These are phyloP conservation scores for Coracias cyanogaster DNA, from an alignment of 2,797 vertebrate genomes.

Conservation along the genomic window DNA sequence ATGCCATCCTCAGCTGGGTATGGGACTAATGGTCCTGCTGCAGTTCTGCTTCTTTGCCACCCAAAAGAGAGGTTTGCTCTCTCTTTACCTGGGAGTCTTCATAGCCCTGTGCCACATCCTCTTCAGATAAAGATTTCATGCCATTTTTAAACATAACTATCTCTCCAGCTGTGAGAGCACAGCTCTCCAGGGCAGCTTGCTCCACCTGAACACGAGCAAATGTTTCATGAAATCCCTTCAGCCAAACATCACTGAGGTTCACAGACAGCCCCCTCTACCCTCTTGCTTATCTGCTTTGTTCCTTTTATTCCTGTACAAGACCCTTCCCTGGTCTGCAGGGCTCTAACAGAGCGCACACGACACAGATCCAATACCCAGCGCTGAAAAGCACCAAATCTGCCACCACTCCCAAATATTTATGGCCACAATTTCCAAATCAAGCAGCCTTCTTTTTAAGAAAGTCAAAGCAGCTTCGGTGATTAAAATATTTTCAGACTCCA, in stretches of 20 bases:
- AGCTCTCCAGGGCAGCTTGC: neutral
- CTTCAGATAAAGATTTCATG: neutral
- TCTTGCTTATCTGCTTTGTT: neutral
- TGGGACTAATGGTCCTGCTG: accelerated
- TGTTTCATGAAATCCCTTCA: neutral
- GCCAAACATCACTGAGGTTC: neutral
- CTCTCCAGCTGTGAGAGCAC: neutral
- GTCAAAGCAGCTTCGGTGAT: neutral
- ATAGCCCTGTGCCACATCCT: neutral
- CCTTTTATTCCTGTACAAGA: neutral
- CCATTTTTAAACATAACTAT: neutral
- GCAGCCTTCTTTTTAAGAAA: neutral
- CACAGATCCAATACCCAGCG: neutral
- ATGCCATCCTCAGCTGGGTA: neutral
- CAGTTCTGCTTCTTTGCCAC: neutral
- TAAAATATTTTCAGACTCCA: neutral
- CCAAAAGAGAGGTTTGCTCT: neutral
- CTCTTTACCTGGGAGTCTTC: neutral
- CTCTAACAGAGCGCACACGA: neutral
- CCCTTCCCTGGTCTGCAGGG: accelerated
- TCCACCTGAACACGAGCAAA: neutral
- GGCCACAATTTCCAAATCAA: neutral
- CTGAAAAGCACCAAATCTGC: neutral
- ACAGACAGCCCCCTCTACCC: neutral
- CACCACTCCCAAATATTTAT: neutral